phyloP scores from a whole-genome alignment of 2,888 invertebrate species.

The Tupiocoris notatus region DNA sequence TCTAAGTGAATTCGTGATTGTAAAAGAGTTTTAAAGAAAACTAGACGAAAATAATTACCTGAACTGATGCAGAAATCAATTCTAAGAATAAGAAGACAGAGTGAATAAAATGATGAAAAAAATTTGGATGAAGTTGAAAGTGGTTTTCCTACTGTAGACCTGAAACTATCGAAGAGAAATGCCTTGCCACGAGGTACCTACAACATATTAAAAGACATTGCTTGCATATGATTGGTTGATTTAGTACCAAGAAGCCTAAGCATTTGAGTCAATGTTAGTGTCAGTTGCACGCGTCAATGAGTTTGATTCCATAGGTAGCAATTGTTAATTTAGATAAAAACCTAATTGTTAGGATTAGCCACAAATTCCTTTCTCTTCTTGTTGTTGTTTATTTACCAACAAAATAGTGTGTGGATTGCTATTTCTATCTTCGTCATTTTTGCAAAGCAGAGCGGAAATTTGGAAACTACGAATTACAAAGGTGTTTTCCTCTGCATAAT shows the following conservation, averaged over 20 bases:
- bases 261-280: slow-evolving; percentile 1
- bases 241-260: slow-evolving; percentile 11
- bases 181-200: slow-evolving; percentile 8
- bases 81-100: too few relatives aligned
- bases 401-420: neutral
- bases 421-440: neutral
- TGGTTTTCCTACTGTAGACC: neutral
- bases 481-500: neutral
- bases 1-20: neutral
- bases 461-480: neutral
- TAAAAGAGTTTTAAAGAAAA: too few relatives aligned
- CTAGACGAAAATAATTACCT: too few relatives aligned
- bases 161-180: neutral
- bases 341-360: neutral
- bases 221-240: slow-evolving; percentile 17
- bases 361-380: neutral
- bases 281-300: neutral
- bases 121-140: neutral
- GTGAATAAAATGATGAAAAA: too few relatives aligned
- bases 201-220: neutral
- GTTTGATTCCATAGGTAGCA: slow-evolving; percentile 7
- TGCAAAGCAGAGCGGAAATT: neutral
- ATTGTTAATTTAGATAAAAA: neutral
- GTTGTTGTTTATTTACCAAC: neutral
- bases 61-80: too few relatives aligned